These are phyloP conservation scores for Theristus sp. DNA, from an alignment of 2,888 invertebrate genomes.

Conservation along the genomic window DNA sequence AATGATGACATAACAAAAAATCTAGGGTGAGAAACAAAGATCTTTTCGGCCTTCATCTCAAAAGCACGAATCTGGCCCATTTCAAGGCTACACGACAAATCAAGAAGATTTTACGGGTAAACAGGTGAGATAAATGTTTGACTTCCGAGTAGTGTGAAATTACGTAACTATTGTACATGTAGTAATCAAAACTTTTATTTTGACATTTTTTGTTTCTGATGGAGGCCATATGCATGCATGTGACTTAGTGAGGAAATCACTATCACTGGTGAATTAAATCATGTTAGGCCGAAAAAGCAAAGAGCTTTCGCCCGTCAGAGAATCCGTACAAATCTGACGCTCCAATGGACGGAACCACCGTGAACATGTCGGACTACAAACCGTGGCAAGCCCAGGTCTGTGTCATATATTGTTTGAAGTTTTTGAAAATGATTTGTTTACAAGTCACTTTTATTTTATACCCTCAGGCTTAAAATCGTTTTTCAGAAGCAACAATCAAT, in stretches of 20 bases:
- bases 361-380: background rate
- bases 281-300: constrained; percentile 4
- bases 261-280: no score
- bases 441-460: no score
- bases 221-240: no score
- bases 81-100: background rate
- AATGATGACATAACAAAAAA: no score
- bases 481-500: background rate
- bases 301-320: background rate
- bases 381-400: background rate
- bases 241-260: no score
- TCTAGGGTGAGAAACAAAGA: background rate
- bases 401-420: background rate
- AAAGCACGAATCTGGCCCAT: background rate
- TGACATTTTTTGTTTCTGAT: no score
- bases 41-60: background rate
- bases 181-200: no score
- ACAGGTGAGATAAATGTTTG: no score
- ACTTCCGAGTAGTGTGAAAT: no score
- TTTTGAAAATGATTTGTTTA: background rate
- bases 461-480: no score
- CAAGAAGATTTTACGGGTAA: background rate
- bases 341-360: background rate
- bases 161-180: no score
- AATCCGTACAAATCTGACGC: background rate